Evolutionary conservation across 1,140 invertebrate species (phyloP).

Genomic region (Scaptomyza montana): DNA sequence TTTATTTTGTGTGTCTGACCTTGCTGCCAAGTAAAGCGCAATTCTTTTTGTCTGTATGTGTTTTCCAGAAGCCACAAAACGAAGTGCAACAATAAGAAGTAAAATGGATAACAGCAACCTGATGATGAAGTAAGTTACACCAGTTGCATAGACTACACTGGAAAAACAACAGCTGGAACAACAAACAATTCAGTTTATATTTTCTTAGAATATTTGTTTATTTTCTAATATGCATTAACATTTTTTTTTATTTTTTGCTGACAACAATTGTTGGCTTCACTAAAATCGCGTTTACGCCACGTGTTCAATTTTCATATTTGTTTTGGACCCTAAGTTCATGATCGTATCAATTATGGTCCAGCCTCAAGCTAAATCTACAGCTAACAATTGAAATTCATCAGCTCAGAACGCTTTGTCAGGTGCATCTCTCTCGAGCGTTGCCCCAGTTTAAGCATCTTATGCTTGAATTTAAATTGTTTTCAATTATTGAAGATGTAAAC

Average conservation of each 20-base stretch:
- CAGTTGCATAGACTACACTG: neutral
- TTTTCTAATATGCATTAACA: no score
- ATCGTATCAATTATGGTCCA: slow-evolving; percentile 66
- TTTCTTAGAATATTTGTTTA: neutral
- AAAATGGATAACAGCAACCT: slow-evolving; percentile 27
- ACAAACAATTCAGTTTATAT: neutral
- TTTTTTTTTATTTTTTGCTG: no score
- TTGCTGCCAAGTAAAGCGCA: slow-evolving; percentile 56
- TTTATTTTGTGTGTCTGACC: slow-evolving; percentile 56
- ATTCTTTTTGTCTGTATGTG: slow-evolving; percentile 13
- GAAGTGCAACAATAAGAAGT: slow-evolving; percentile 13
- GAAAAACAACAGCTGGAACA: neutral
- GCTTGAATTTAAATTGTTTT: slow-evolving; percentile 33
- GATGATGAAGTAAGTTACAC: slow-evolving; percentile 62
- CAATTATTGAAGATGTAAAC: slow-evolving; percentile 34
- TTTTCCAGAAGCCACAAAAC: slow-evolving; percentile 47
- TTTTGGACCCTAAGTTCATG: slow-evolving; percentile 64
- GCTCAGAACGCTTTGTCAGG: slow-evolving; percentile 33
- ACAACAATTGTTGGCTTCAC: neutral
- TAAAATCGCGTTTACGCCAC: slow-evolving; percentile 35
- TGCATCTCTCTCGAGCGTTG: slow-evolving; percentile 49
- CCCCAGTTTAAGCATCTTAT: slow-evolving; percentile 18
- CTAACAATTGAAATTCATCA: slow-evolving; percentile 23
- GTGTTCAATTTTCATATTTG: slow-evolving; percentile 14
- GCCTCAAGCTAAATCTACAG: slow-evolving; percentile 19